These are phyloP conservation scores for Hoplodrina blanda DNA, from an alignment of 2,888 invertebrate species.

Conservation along the genomic window DNA sequence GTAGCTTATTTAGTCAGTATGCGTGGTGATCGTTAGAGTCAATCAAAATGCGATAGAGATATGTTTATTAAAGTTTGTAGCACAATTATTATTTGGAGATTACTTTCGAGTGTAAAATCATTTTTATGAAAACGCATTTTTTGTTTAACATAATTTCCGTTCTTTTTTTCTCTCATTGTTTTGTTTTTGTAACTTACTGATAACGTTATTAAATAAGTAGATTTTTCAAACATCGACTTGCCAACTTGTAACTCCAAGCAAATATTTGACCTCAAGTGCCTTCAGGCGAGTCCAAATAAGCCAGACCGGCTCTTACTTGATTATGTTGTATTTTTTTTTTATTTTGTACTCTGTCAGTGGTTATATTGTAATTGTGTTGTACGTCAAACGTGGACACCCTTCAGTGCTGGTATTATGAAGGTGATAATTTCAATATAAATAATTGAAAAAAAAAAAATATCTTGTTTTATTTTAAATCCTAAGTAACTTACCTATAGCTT, in stretches of 20 bases:
- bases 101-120: slow-evolving; percentile 14
- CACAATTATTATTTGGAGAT: slow-evolving; percentile 18
- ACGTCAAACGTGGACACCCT: slow-evolving; percentile 89
- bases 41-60: slow-evolving; percentile 11
- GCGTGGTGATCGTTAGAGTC: slow-evolving; percentile 27
- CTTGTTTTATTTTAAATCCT: slow-evolving; percentile 63
- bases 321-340: slow-evolving; percentile 63
- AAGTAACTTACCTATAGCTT: background rate
- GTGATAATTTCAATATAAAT: slow-evolving; percentile 90
- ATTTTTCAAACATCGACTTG: slow-evolving; percentile 72
- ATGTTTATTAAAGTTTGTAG: slow-evolving; percentile 15
- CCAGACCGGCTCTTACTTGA: slow-evolving; percentile 77
- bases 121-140: slow-evolving; percentile 6
- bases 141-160: background rate
- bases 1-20: slow-evolving; percentile 42
- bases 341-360: slow-evolving; percentile 74
- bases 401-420: slow-evolving; percentile 86
- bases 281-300: slow-evolving; percentile 84
- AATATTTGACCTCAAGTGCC: slow-evolving; percentile 87
- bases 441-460: slow-evolving; percentile 76
- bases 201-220: slow-evolving; percentile 22
- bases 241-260: slow-evolving; percentile 80
- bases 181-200: slow-evolving; percentile 3
- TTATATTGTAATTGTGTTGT: slow-evolving; percentile 86
- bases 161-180: background rate